Evolutionary conservation across 1,140 invertebrate genomes (phyloP).

Genomic region (Gonatopus flavifemur): DNA sequence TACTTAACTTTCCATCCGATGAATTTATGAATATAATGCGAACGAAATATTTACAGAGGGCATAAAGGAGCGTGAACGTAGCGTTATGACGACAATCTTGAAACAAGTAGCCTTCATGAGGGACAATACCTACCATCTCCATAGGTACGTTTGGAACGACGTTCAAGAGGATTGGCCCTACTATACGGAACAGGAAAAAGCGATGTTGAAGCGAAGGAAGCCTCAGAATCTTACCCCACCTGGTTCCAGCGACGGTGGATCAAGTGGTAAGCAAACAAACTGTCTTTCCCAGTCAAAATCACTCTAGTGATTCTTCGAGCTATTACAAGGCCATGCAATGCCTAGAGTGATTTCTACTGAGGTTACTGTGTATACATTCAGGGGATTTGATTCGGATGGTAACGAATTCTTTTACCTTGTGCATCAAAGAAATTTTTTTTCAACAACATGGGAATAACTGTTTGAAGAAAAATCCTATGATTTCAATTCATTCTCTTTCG

Average conservation of each 20-base stretch:
- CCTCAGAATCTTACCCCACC: constrained; percentile 86
- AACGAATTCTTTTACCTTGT: too few species aligned
- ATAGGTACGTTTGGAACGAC: constrained; percentile 85
- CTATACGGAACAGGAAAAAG: constrained; percentile 85
- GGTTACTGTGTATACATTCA: too few species aligned
- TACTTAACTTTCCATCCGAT: background rate
- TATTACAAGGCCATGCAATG: too few species aligned
- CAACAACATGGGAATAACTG: too few species aligned
- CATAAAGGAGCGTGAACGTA: constrained; percentile 79
- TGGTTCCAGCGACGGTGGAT: constrained; percentile 77
- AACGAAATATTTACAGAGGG: constrained; percentile 88
- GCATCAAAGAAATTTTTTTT: too few species aligned
- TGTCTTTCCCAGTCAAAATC: too few species aligned
- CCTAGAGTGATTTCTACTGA: too few species aligned
- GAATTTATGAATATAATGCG: too few species aligned
- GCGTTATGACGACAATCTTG: constrained; percentile 72
- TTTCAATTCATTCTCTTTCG: too few species aligned
- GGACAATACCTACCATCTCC: constrained; percentile 86
- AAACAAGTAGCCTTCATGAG: constrained; percentile 77
- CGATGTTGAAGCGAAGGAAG: constrained; percentile 84
- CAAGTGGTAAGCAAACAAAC: constrained; percentile 66
- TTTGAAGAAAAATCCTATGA: too few species aligned
- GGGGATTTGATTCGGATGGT: too few species aligned
- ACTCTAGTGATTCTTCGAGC: too few species aligned
- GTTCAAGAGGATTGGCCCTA: constrained; percentile 93